phyloP scores from a whole-genome alignment of 2,797 vertebrate genomes.

The Threskiornis aethiopicus region DNA sequence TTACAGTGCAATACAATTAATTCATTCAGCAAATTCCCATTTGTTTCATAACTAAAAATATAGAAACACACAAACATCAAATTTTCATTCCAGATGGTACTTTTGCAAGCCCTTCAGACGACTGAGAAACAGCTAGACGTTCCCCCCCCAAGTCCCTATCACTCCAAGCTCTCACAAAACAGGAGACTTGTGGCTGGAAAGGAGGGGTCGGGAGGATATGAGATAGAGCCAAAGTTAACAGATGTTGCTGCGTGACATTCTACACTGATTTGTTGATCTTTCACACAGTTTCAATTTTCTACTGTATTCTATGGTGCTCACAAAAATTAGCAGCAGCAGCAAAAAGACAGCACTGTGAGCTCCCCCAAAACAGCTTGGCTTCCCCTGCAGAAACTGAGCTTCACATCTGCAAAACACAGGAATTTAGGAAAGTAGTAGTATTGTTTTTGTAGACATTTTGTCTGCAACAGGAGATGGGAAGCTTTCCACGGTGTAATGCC shows the following conservation, averaged over 20 bases:
- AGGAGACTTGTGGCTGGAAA: conserved; percentile 28
- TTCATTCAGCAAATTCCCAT: conserved; percentile 50
- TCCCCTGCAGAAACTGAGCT: background rate
- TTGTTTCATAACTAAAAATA: conserved; percentile 46
- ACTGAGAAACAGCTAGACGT: background rate
- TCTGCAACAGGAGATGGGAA: conserved; percentile 31
- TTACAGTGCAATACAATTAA: conserved; percentile 33
- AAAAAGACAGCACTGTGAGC: background rate
- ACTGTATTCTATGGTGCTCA: conserved; percentile 57
- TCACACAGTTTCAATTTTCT: conserved; percentile 71
- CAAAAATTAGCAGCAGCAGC: conserved; percentile 66
- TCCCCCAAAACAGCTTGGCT: background rate
- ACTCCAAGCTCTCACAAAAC: conserved; percentile 22
- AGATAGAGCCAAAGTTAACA: conserved; percentile 62
- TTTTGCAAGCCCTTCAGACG: conserved; percentile 24
- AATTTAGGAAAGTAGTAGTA: conserved; percentile 11
- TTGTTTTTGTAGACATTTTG: conserved; percentile 47
- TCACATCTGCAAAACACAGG: conserved; percentile 24
- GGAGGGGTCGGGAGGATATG: conserved; percentile 21
- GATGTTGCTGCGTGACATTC: conserved; percentile 65
- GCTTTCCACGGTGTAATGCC: background rate
- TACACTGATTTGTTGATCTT: conserved; percentile 66
- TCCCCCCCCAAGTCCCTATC: background rate
- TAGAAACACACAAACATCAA: background rate
- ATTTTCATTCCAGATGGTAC: conserved; percentile 16